These are phyloP conservation scores for Apis mellifera DNA, from an alignment of 1,140 invertebrate genomes.

Conservation along the genomic window DNA sequence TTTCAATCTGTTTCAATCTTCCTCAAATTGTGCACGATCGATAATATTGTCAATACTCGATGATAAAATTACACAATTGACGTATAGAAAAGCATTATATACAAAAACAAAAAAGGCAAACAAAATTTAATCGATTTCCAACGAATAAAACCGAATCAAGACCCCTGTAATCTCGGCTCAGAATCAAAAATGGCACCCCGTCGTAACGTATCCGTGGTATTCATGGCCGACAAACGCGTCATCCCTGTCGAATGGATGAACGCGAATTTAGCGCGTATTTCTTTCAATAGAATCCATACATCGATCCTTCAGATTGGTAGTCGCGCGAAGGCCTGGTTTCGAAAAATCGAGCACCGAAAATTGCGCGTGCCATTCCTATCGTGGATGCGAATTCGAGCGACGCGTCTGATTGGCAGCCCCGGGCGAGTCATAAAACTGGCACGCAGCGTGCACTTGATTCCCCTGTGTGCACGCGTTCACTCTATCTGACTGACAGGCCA, in stretches of 20 bases:
- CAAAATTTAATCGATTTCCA: no score
- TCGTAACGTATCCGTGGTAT: not conserved
- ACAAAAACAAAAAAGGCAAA: not conserved
- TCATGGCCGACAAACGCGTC: not conserved
- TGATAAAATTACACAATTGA: no score
- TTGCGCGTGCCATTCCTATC: constrained; percentile 59
- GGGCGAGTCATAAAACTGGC: constrained; percentile 66
- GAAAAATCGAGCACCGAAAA: constrained; percentile 50
- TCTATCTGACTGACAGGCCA: constrained; percentile 72
- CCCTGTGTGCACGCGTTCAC: constrained; percentile 21
- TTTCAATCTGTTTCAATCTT: no score
- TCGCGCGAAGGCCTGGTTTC: constrained; percentile 25
- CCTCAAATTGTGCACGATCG: no score
- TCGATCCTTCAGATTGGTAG: not conserved
- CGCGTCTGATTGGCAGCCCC: constrained; percentile 62
- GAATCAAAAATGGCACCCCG: not conserved
- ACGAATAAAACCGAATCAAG: not conserved
- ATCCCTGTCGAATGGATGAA: not conserved
- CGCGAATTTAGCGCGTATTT: constrained; percentile 6
- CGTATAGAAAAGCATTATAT: no score
- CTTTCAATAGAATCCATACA: not conserved
- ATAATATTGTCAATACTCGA: no score
- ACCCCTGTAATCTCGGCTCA: not conserved
- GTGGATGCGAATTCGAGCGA: constrained; percentile 38
- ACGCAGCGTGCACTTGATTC: constrained; percentile 55